Evolutionary conservation across 1,140 invertebrate genomes (phyloP), one percentile per base, ranked within the genome.

Genomic region (Ladona fulva): DNA sequence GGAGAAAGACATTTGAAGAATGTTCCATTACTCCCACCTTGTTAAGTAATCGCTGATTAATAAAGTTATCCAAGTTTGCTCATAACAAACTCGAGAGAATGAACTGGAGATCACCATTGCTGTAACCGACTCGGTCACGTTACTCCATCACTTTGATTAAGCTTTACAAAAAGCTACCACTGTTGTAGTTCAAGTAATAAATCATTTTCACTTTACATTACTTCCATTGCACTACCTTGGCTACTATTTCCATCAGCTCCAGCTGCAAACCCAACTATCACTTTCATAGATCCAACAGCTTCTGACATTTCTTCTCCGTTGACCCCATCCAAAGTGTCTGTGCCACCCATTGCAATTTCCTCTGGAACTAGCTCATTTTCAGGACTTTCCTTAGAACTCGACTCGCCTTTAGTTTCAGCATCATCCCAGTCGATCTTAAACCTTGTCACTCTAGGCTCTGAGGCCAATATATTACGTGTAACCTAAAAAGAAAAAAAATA

Each of bases 361-460:
- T 66, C 52, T 19, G 52, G 52, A 66, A 22, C 52, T 19, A 66
- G 16, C 12, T 66, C 52, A 12, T 5, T 22, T 3, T 22, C 52
- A 3, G 52, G 1, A 66, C 52, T 66, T 66, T 66, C 52, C 52
- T 66, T 66, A 16, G 52, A 16, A 22, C n/a, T 66, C 1, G 52
- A 66, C 14, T 16, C n/a, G 3, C 52, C n/a, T 16, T 22, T 66
- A 66, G 16, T 3, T 19, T 66, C 52, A 3, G 52, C 52, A 66
- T 66, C 52, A 66, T 96, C 95, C 97, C 97, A 99, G 83, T 98
- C 97, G 74, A 98, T 98, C 87, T 98, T 98, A 84, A 99, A 97
- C 80, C 96, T 89, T 14, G 97, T 99, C 0, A 99, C 97, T 82
- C 97, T 88, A 6, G 97, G 97, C 86, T 96, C 94, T 75, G 95